phyloP scores from a whole-genome alignment of 2,888 invertebrate genomes.

The Eurytoma adleriae region DNA sequence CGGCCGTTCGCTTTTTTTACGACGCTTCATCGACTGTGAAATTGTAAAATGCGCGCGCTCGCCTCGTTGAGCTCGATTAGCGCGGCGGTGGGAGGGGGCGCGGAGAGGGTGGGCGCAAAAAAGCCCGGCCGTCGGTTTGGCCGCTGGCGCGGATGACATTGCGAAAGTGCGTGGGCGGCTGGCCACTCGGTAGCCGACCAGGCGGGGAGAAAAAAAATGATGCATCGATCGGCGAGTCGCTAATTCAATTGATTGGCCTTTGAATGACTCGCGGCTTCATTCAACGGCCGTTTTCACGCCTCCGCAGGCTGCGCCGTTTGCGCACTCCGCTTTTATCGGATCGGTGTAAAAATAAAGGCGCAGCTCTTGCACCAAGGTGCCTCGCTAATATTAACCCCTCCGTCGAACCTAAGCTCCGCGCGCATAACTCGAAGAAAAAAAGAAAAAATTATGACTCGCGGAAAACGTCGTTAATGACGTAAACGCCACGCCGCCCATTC shows the following conservation, averaged over 20 bases:
- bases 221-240: background rate
- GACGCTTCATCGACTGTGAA: slow-evolving; percentile 29
- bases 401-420: too few relatives aligned
- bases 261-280: slow-evolving; percentile 15
- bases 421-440: background rate
- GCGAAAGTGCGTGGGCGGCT: slow-evolving; percentile 23
- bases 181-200: background rate
- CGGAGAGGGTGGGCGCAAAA: background rate
- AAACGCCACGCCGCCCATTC: too few relatives aligned
- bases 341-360: too few relatives aligned
- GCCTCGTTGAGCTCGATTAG: slow-evolving; percentile 18
- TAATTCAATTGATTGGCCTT: slow-evolving; percentile 27
- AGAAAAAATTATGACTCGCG: too few relatives aligned
- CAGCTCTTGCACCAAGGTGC: too few relatives aligned
- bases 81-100: background rate
- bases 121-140: background rate
- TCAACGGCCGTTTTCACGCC: slow-evolving; percentile 2
- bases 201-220: background rate
- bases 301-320: slow-evolving; percentile 17
- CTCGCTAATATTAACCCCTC: too few relatives aligned
- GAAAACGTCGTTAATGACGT: too few relatives aligned
- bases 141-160: slow-evolving; percentile 14
- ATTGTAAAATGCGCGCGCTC: slow-evolving; percentile 23
- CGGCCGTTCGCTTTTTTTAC: background rate
- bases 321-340: background rate